phyloP scores from a whole-genome alignment of 2,113 vertebrate species.

The Thamnaconus septentrionalis region DNA sequence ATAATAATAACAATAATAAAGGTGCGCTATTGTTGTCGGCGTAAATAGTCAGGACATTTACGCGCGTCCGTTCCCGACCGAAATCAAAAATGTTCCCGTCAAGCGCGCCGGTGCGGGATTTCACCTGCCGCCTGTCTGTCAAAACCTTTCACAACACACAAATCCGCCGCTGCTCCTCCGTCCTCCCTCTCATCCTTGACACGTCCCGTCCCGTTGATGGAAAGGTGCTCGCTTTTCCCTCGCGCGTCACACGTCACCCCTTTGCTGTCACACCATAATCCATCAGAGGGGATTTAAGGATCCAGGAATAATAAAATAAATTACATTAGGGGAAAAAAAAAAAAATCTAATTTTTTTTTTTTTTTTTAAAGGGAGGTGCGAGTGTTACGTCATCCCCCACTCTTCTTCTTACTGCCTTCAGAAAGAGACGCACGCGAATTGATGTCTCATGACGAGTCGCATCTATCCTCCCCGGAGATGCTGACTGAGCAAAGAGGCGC shows the following conservation, averaged over 20 bases:
- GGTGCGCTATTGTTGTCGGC: no score
- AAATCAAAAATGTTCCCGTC: no score
- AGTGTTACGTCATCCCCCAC: not conserved
- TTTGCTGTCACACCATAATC: constrained; percentile 6
- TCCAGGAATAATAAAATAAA: not conserved
- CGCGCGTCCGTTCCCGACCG: no score
- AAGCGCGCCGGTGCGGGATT: no score
- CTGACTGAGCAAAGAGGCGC: not conserved
- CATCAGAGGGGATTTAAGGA: not conserved
- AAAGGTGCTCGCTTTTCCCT: constrained; percentile 6
- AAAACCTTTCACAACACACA: not conserved
- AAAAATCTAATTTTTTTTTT: no score
- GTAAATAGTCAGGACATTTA: no score
- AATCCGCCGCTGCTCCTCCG: no score
- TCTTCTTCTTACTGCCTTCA: not conserved
- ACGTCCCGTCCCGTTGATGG: constrained; percentile 4
- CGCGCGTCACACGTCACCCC: constrained; percentile 3
- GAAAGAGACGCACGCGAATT: not conserved
- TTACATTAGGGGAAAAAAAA: no score
- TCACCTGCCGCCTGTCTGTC: not conserved
- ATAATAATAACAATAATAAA: no score
- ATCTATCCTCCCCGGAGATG: constrained; percentile 6
- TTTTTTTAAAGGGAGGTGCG: no score
- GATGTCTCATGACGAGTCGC: not conserved
- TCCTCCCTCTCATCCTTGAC: not conserved